Evolutionary conservation across 2,888 invertebrate genomes (phyloP), one percentile per base, ranked within the genome.

Genomic region (Sclerodermus sp.): DNA sequence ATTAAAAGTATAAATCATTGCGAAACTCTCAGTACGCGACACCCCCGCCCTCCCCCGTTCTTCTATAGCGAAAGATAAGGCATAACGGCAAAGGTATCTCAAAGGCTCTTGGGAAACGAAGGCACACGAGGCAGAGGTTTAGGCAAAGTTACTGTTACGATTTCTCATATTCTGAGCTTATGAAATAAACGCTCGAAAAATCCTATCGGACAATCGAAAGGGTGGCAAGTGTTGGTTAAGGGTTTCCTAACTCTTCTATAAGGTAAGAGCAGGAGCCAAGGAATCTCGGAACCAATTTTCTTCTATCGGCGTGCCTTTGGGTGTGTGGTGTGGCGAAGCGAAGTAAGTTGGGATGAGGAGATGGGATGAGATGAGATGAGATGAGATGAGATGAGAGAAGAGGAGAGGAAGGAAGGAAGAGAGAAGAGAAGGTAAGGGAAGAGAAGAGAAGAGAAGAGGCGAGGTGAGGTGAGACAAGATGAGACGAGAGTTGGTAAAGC

Each of bases 341-440:
- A 23, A 8, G 23, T 8, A 23, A 8, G 8, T 23, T 23, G 23
- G 23, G 8, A 34, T 6, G 34, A 10, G n/a, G 12, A 23, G 40
- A 44, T 29, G 40, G 32, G 36, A 36, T 47, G 47, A 46, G 47
- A 46, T 53, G 55, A 45, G 46, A 52, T 41, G 49, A 46, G 47
- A 49, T 40, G 42, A 23, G 40, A 44, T 29, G 40, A 38, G 36
- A 36, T 47, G 47, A 46, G 47, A 46, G 55, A 57, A 45, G 46
- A 52, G 44, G 49, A 46, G 47, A 49, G 40, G 49, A 15, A 29
- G 36, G 15, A 17, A 47, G 38, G 31, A 23, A 30, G n/a, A 31
- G 9, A 32, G 29, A 31, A 34, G 23, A 31, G 46, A 42, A 29
- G 30, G 34, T n/a, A 29, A 23, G 32, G 1, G 10, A 1, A 31